Percentiles rank a stretch among this genome's conserved stretches.
Evolutionary conservation across 2,113 vertebrate genomes (phyloP).

Genomic region (Zosterops lateralis): DNA sequence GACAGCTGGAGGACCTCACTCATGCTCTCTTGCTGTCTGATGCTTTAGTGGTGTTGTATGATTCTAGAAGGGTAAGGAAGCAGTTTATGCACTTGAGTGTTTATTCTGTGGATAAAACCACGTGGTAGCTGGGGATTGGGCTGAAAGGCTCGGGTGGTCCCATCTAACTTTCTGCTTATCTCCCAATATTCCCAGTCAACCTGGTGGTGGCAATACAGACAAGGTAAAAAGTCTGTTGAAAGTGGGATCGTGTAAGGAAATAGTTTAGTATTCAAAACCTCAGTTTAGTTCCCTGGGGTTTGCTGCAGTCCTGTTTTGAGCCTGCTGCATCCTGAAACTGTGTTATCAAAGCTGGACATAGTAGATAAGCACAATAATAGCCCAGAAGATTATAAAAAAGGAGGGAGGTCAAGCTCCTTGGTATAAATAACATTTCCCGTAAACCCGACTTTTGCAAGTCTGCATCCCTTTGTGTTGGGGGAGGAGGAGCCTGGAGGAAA

Average conservation of each 20-base stretch:
- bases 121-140: background rate
- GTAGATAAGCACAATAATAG: background rate
- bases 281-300: background rate
- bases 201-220: background rate
- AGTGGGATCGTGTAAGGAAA: background rate
- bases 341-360: background rate
- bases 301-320: background rate
- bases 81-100: background rate
- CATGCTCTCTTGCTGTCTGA: background rate
- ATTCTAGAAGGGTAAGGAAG: background rate
- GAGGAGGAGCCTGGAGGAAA: background rate
- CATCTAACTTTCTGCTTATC: background rate
- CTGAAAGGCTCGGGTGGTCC: background rate
- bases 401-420: background rate
- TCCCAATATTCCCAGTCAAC: background rate
- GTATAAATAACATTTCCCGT: background rate
- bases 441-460: background rate
- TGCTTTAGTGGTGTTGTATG: background rate
- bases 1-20: background rate
- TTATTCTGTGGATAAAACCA: background rate
- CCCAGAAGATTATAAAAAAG: background rate
- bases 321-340: background rate
- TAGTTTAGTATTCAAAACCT: background rate
- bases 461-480: background rate
- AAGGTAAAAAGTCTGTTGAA: background rate